These are phyloP conservation scores for Caenorhabditis remanei DNA, from an alignment of 1,140 invertebrate genomes.

Conservation along the genomic window DNA sequence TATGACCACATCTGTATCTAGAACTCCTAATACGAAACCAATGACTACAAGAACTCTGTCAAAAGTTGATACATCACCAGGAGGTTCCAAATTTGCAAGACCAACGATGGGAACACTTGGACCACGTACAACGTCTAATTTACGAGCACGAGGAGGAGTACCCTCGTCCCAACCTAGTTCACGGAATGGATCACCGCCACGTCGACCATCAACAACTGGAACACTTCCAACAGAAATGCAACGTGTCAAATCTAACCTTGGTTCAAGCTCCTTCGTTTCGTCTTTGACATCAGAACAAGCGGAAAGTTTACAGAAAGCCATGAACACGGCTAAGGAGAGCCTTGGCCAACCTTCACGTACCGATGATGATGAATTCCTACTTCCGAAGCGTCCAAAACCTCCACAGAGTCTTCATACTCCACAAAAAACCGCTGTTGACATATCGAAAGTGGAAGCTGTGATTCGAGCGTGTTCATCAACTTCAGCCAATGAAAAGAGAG, in stretches of 20 bases:
- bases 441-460: background rate
- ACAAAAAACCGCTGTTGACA: constrained; percentile 12
- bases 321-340: constrained; percentile 4
- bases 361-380: constrained; percentile 28
- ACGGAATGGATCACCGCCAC: constrained; percentile 24
- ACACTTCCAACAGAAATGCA: constrained; percentile 20
- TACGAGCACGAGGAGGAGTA: background rate
- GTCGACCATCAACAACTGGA: background rate
- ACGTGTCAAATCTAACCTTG: constrained; percentile 23
- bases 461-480: constrained; percentile 24
- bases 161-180: constrained; percentile 33
- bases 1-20: constrained; percentile 22
- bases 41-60: constrained; percentile 19
- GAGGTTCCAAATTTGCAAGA: constrained; percentile 17
- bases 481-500: constrained; percentile 6
- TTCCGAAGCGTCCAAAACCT: constrained; percentile 25
- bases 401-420: background rate
- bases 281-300: constrained; percentile 14
- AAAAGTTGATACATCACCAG: constrained; percentile 39
- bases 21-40: constrained; percentile 12
- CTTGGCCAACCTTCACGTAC: constrained; percentile 15
- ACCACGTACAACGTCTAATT: constrained; percentile 15
- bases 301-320: constrained; percentile 6
- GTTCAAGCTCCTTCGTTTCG: constrained; percentile 18
- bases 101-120: background rate